Evolutionary conservation across 2,797 vertebrate genomes (phyloP).

Genomic region (Brachymystax lenok): DNA sequence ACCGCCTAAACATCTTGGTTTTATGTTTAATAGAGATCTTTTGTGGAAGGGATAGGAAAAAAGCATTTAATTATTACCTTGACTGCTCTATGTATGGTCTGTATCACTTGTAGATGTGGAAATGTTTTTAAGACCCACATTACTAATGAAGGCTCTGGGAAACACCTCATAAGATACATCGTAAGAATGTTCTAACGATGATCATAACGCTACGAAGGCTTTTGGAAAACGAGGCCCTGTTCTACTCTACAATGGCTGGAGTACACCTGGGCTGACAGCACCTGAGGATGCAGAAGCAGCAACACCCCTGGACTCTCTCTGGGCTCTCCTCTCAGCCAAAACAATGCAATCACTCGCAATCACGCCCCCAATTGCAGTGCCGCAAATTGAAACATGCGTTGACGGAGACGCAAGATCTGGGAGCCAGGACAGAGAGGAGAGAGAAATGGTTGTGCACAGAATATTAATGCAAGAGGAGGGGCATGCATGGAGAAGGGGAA

Average conservation of each 20-base stretch:
- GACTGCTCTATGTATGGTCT: too few relatives aligned
- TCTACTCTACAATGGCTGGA: neutral
- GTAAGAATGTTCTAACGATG: too few relatives aligned
- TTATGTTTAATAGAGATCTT: too few relatives aligned
- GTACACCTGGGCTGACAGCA: neutral
- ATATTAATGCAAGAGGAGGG: slow-evolving; percentile 43
- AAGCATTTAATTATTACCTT: too few relatives aligned
- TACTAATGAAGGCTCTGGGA: too few relatives aligned
- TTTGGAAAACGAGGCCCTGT: neutral
- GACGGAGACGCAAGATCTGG: slow-evolving; percentile 55
- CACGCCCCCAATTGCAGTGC: slow-evolving; percentile 55
- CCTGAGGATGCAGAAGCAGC: slow-evolving; percentile 34
- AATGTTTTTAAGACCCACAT: too few relatives aligned
- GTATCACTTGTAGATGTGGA: too few relatives aligned
- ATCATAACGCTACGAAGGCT: too few relatives aligned
- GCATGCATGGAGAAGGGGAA: neutral
- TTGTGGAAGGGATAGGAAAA: too few relatives aligned
- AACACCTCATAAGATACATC: too few relatives aligned
- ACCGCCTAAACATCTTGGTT: too few relatives aligned
- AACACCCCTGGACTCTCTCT: slow-evolving; percentile 32
- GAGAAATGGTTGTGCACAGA: slow-evolving; percentile 20
- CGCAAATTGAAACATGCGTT: slow-evolving; percentile 61
- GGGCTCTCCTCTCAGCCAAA: slow-evolving; percentile 49
- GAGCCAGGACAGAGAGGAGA: slow-evolving; percentile 36
- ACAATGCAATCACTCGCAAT: slow-evolving; percentile 65